A percentile compares a stretch with the other conserved stretches of the same genome.
phyloP scores from a whole-genome alignment of 2,797 vertebrate species.

The Sciurus vulgaris region DNA sequence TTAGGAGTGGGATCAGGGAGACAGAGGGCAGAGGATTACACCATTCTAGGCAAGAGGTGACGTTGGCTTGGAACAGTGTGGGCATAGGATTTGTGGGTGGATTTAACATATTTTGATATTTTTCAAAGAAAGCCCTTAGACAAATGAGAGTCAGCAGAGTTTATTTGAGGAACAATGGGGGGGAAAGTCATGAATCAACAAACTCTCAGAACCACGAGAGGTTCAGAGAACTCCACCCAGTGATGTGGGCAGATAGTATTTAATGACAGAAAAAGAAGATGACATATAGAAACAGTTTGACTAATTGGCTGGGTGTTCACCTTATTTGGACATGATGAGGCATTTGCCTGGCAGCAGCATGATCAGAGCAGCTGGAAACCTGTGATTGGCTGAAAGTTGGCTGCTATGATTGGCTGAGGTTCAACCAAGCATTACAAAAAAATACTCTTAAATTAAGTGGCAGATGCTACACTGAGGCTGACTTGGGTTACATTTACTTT shows the following conservation, averaged over 20 bases:
- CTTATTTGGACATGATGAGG: not conserved
- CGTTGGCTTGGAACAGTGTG: not conserved
- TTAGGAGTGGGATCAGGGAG: not conserved
- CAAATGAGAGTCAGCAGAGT: not conserved
- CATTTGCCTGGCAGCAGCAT: not conserved
- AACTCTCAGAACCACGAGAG: not conserved
- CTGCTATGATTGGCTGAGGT: not conserved
- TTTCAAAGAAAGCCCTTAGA: not conserved
- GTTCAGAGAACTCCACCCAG: not conserved
- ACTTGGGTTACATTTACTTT: not conserved
- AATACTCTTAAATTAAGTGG: not conserved
- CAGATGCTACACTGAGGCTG: not conserved
- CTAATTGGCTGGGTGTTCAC: not conserved
- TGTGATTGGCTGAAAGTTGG: not conserved
- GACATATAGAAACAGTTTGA: too few species aligned
- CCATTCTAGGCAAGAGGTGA: not conserved
- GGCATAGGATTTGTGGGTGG: not conserved
- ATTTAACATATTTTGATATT: not conserved
- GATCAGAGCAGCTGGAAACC: not conserved
- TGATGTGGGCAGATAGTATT: not conserved
- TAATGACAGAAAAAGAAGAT: too few species aligned
- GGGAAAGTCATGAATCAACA: not conserved
- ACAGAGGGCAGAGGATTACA: too few species aligned
- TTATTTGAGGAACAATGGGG: not conserved
- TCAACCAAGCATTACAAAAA: not conserved